phyloP scores from a whole-genome alignment of 2,888 invertebrate genomes.

The Phoronis australis region DNA sequence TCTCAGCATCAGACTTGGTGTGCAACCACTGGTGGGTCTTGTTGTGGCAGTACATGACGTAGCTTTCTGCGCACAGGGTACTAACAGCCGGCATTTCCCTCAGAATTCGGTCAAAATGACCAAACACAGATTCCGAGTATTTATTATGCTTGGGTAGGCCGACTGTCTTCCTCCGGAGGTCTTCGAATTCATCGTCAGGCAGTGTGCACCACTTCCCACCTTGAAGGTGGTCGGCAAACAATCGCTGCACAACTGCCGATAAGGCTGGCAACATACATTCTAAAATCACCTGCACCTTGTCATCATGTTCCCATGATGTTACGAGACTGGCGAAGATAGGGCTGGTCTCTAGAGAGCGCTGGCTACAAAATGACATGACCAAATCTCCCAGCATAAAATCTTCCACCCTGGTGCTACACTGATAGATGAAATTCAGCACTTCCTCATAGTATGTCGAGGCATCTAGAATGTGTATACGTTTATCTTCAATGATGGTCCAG shows the following conservation, averaged over 20 bases:
- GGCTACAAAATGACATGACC: constrained; percentile 8
- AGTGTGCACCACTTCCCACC: constrained; percentile 7
- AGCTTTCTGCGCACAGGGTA: neutral
- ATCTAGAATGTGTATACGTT: constrained; percentile 12
- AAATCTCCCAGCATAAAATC: constrained; percentile 8
- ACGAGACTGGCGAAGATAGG: constrained; percentile 1
- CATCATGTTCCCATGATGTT: constrained; percentile 4
- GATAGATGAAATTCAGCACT: constrained; percentile 4
- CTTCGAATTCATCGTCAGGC: constrained; percentile 3
- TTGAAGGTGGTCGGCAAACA: neutral
- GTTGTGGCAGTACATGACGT: constrained; percentile 1
- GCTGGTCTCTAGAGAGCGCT: neutral
- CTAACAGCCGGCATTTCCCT: neutral
- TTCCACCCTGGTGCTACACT: constrained; percentile 3
- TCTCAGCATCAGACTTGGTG: neutral
- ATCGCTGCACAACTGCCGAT: neutral
- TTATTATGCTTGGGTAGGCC: constrained; percentile 5
- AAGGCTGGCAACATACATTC: constrained; percentile 4
- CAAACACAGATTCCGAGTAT: constrained; percentile 1
- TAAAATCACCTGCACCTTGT: neutral
- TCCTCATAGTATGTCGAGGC: constrained; percentile 6
- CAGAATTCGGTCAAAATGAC: neutral
- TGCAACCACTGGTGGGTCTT: constrained; percentile 1
- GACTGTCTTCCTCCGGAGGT: constrained; percentile 3
- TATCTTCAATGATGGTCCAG: constrained; percentile 10